Conservation (phyloP, 2,888 invertebrate species). For the Amiota minor region DNA sequence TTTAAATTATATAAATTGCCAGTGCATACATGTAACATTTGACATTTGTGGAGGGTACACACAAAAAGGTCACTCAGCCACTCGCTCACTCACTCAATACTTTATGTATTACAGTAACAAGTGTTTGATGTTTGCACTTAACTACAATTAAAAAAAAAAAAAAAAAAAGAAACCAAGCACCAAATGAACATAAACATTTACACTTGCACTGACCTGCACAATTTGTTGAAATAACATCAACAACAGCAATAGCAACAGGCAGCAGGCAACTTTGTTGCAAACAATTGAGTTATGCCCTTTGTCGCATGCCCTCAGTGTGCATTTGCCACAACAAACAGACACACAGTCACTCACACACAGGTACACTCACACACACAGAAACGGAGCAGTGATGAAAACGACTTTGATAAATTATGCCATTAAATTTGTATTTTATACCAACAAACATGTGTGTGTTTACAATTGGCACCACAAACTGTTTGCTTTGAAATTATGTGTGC, state of each 20-base stretch:
- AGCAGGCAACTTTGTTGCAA: too few relatives aligned
- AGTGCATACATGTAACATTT: background rate
- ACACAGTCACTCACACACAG: too few relatives aligned
- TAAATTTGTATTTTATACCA: slow-evolving; percentile 16
- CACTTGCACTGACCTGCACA: slow-evolving; percentile 1
- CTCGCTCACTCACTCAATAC: too few relatives aligned
- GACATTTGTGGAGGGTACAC: background rate
- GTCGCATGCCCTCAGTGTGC: too few relatives aligned
- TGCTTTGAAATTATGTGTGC: slow-evolving; percentile 9
- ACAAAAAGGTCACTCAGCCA: background rate
- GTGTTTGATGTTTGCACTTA: background rate
- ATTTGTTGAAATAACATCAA: background rate
- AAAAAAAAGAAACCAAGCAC: background rate
- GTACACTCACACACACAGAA: background rate
- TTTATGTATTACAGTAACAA: background rate
- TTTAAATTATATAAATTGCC: background rate
- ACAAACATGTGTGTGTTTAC: background rate
- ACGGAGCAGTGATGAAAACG: slow-evolving; percentile 29
- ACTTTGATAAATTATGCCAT: slow-evolving; percentile 65
- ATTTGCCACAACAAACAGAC: too few relatives aligned
- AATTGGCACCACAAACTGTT: slow-evolving; percentile 15
- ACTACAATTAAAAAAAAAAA: background rate
- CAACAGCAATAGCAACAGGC: too few relatives aligned
- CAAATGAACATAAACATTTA: background rate
- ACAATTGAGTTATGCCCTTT: too few relatives aligned